Evolutionary conservation across 23 tunicate genomes (phyloP).

Genomic region (Trididemnum miniatum): DNA sequence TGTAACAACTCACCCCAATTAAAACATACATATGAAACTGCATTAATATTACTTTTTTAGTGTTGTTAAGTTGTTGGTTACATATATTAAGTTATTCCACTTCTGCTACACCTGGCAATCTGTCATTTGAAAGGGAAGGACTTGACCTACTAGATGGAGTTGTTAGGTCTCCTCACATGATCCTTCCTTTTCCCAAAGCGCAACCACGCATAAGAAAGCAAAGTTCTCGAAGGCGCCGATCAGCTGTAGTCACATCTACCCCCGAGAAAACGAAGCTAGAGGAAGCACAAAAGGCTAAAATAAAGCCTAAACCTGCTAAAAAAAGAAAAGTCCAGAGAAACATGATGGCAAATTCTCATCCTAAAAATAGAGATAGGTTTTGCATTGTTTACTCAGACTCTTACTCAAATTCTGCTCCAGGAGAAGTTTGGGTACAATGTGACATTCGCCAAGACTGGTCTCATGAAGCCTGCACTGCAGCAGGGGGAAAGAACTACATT

Average conservation of each 20-base stretch:
- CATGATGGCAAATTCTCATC: not conserved
- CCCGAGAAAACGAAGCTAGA: slow-evolving; percentile 6
- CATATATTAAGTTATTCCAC: no score
- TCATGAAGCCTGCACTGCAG: slow-evolving; percentile 27
- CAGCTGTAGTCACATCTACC: slow-evolving; percentile 22
- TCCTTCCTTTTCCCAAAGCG: slow-evolving; percentile 31
- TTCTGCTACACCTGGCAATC: not conserved
- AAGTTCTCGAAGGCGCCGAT: slow-evolving; percentile 22
- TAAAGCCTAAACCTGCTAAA: slow-evolving; percentile 2
- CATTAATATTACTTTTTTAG: no score
- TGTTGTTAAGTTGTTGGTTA: no score
- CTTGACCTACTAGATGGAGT: slow-evolving; percentile 31
- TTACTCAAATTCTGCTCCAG: slow-evolving; percentile 17
- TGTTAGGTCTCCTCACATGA: slow-evolving; percentile 32
- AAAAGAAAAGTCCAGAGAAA: slow-evolving; percentile 3
- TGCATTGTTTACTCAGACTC: slow-evolving; percentile 4
- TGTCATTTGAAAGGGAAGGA: not conserved
- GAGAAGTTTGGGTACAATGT: slow-evolving; percentile 34
- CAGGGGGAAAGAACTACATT: not conserved
- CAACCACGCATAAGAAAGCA: slow-evolving; percentile 23
- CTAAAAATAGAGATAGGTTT: slow-evolving; percentile 22
- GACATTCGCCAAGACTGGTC: not conserved
- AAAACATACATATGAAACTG: no score
- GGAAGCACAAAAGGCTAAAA: slow-evolving; percentile 10
- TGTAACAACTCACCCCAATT: no score